Evolutionary conservation across 92 coral and sea anemone species (phyloP), one percentile per base, ranked within the genome.

Genomic region (Zoanthus sansibaricus): DNA sequence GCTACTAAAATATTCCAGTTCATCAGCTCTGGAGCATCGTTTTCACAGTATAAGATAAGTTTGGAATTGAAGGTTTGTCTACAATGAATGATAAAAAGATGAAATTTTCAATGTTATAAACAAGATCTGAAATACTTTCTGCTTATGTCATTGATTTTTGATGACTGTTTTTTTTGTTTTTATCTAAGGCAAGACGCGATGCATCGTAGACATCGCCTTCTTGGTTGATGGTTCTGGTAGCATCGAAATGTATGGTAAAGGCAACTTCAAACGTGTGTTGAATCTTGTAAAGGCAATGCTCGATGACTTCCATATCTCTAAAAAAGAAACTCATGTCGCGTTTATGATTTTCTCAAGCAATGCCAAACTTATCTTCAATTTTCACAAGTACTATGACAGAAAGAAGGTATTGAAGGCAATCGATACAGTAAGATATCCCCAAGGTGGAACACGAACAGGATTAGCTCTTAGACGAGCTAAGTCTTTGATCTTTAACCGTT

Each of bases 211-310:
- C 48, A 78, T 97, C 16, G 96, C 93, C 42, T 97, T 97, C 94
- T 91, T 97, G 42, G 72, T 97, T 14, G 99, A 97, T 86, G 97
- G 95, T 21, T 97, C 99, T 72, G 99, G 99, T 46, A 97, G 99
- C 89, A 87, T 97, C 25, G 98, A 95, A 78, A 91, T 87, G 92
- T 94, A 94, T 66, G 98, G 99, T 15, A 89, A 83, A 87, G 97
- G 97, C 14, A 95, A 95, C 90, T 97, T 92, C 90, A 89, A 91
- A 74, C 94, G 98, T 30, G 87, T 95, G 78, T 54, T 90, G 76
- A 82, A 92, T 75, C 95, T 97, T 79, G 89, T 97, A 82, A 97
- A 95, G 76, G 49, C 68, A 10, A 94, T 95, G 17, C 92, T 90
- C 47, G 92, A 80, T 11, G 91, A 91, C 76, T 97, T 97, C 84